These are phyloP conservation scores for Ectemnius cavifrons DNA, from an alignment of 2,888 invertebrate species.

Conservation along the genomic window DNA sequence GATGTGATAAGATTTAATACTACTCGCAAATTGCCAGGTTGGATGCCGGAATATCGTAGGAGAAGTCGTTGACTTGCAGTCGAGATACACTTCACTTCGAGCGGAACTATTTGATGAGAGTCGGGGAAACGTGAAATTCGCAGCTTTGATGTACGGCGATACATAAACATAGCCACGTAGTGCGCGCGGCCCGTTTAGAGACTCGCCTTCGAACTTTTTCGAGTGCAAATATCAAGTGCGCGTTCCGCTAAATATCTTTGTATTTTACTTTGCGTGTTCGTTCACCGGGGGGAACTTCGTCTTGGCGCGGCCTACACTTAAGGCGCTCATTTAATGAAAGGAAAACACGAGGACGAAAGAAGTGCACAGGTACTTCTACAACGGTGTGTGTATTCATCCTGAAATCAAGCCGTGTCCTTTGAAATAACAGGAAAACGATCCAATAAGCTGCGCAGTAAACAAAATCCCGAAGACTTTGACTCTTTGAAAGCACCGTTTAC, in stretches of 20 bases:
- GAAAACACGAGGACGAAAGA: conserved; percentile 1
- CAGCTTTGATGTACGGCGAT: conserved; percentile 20
- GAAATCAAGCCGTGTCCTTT: no score
- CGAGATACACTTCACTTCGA: background rate
- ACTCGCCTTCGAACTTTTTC: conserved; percentile 18
- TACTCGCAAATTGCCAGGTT: background rate
- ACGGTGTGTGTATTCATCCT: no score
- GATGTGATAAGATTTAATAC: background rate
- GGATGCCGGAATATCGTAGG: background rate
- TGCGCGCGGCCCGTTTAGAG: conserved; percentile 15
- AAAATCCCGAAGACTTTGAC: no score
- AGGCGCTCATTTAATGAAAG: conserved; percentile 8
- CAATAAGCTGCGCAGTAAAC: no score
- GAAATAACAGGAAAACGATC: no score
- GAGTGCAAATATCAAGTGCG: conserved; percentile 39
- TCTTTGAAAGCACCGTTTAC: no score
- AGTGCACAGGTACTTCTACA: no score
- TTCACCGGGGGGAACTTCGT: no score
- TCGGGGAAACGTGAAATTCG: conserved; percentile 29
- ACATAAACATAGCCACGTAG: conserved; percentile 6
- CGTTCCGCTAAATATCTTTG: background rate
- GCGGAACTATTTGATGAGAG: conserved; percentile 15
- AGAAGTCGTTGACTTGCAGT: conserved; percentile 10
- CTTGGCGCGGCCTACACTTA: background rate
- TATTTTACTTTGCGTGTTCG: no score